A percentile compares a stretch with the other conserved stretches of the same genome.
Conservation (phyloP, 2,888 invertebrate species). For the Agapostemon virescens region DNA sequence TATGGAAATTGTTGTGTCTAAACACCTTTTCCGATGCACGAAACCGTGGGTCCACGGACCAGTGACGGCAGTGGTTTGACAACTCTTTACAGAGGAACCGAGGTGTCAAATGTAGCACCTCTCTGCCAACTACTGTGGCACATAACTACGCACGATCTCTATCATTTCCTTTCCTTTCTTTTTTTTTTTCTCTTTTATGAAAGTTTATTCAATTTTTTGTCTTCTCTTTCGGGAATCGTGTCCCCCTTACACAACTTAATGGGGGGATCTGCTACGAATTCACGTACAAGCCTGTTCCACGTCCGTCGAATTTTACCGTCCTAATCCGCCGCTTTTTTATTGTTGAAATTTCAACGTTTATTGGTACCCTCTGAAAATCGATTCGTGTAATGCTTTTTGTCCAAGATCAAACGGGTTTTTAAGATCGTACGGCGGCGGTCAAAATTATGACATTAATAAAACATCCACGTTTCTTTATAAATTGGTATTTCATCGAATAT, state of each 20-base stretch:
- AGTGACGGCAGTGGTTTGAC: conserved; percentile 70
- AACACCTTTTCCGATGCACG: conserved; percentile 42
- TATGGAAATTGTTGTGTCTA: conserved; percentile 57
- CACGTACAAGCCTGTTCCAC: conserved; percentile 2
- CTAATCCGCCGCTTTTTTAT: neutral
- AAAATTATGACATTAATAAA: neutral
- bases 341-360: conserved; percentile 52
- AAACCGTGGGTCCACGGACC: conserved; percentile 50
- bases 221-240: conserved; percentile 11
- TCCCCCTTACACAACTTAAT: conserved; percentile 13
- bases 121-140: conserved; percentile 77
- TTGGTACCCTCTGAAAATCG: conserved; percentile 47
- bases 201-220: conserved; percentile 37
- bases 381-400: neutral
- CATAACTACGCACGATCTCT: conserved; percentile 72
- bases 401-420: neutral
- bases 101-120: conserved; percentile 78
- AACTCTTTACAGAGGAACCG: conserved; percentile 65
- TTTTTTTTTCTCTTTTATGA: conserved; percentile 50
- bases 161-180: conserved; percentile 40
- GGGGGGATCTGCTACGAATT: neutral
- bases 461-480: neutral
- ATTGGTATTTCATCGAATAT: no score
- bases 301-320: neutral
- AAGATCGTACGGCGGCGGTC: neutral